Evolutionary conservation across 2,797 vertebrate species (phyloP).

Genomic region (Pseudomugil tenellus): DNA sequence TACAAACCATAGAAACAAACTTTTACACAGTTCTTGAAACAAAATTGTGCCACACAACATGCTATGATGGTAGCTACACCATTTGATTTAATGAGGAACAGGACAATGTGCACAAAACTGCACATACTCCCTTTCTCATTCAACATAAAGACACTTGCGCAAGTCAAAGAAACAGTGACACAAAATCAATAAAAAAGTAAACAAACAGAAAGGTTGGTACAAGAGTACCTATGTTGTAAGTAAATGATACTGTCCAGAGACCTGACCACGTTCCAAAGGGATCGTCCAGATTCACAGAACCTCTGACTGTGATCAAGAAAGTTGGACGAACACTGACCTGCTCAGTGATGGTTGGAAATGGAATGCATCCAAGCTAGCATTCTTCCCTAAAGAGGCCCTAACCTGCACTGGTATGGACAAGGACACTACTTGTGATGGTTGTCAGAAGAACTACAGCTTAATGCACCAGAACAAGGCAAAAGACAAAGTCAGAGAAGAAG

Average conservation of each 20-base stretch:
- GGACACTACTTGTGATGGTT: background rate
- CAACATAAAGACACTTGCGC: background rate
- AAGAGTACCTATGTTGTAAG: too few species aligned
- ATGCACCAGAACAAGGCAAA: background rate
- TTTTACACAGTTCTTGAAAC: background rate
- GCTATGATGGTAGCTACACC: background rate
- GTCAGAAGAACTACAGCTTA: background rate
- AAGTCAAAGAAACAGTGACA: too few species aligned
- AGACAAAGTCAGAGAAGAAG: too few species aligned
- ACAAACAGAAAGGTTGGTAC: too few species aligned
- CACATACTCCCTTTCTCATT: background rate
- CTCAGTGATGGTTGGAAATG: background rate
- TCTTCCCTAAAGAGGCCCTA: background rate
- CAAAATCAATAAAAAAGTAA: too few species aligned
- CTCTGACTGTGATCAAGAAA: too few species aligned
- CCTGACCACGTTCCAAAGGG: too few species aligned
- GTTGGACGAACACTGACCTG: background rate
- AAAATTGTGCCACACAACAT: background rate
- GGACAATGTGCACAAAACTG: background rate
- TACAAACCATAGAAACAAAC: background rate
- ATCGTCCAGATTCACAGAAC: too few species aligned
- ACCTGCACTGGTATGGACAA: background rate
- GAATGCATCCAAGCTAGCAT: background rate
- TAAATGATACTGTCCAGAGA: too few species aligned
- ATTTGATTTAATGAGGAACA: constrained; percentile 3